phyloP scores from a whole-genome alignment of 2,113 vertebrate species.

The Nothoprocta perdicaria region DNA sequence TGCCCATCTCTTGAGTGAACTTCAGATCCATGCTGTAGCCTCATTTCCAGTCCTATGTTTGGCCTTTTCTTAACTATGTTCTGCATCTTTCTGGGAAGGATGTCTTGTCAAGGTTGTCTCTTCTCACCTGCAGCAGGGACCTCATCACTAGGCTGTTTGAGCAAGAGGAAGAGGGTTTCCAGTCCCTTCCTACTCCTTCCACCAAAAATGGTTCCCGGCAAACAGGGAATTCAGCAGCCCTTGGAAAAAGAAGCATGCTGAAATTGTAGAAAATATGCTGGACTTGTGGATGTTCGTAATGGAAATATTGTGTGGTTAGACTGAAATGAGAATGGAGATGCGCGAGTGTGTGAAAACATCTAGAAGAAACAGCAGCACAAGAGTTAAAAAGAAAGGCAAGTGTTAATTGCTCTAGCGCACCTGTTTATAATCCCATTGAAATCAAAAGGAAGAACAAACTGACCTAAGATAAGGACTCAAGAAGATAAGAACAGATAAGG shows the following conservation, averaged over 20 bases:
- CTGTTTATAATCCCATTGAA: not conserved
- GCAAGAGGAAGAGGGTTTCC: not conserved
- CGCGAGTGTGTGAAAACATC: not conserved
- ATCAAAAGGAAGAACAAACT: not conserved
- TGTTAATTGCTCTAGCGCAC: not conserved
- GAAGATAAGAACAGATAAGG: not conserved
- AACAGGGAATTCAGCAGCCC: not conserved
- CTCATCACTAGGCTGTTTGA: not conserved
- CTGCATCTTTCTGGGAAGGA: not conserved
- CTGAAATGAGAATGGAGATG: not conserved
- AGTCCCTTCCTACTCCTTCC: not conserved
- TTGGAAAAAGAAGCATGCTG: not conserved
- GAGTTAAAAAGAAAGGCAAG: not conserved
- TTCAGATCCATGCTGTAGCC: fast-evolving
- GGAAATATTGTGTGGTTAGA: not conserved
- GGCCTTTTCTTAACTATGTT: not conserved
- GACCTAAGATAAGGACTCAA: not conserved
- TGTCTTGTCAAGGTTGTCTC: not conserved
- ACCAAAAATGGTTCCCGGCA: not conserved
- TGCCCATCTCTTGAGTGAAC: not conserved
- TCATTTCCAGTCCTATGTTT: not conserved
- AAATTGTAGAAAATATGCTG: not conserved
- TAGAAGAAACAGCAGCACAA: not conserved
- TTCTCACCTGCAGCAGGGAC: fast-evolving
- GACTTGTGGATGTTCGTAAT: not conserved